A percentile compares a stretch with the other conserved stretches of the same genome.
These are phyloP conservation scores for Heteronetta atricapilla DNA, from an alignment of 2,113 vertebrate genomes.

Conservation along the genomic window DNA sequence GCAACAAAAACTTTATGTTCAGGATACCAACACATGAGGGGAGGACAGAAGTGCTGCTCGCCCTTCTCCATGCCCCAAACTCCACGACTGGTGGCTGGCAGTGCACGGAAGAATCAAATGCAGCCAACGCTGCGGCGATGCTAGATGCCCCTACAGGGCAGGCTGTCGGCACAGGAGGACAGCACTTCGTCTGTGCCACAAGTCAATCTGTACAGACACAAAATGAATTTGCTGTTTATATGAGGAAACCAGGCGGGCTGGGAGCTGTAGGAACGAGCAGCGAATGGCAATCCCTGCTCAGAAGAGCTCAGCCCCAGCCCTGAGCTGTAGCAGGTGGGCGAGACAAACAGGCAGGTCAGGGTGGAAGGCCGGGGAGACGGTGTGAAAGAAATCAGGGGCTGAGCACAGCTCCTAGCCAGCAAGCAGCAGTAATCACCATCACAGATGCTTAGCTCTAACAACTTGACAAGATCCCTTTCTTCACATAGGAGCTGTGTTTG, in stretches of 20 bases:
- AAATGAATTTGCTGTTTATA: fast-evolving
- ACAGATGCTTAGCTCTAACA: constrained; percentile 52
- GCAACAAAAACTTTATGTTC: background rate
- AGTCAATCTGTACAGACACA: background rate
- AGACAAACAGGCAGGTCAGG: background rate
- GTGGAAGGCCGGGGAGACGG: background rate
- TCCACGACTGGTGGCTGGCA: fast-evolving
- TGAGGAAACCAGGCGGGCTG: fast-evolving
- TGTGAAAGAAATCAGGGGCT: background rate
- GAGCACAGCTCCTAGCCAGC: background rate
- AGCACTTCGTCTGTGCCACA: background rate
- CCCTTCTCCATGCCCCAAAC: background rate
- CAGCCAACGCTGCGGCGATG: fast-evolving
- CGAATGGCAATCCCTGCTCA: background rate
- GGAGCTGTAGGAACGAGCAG: background rate
- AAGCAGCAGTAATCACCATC: constrained; percentile 41
- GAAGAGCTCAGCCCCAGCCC: fast-evolving
- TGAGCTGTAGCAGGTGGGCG: background rate
- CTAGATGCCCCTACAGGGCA: fast-evolving
- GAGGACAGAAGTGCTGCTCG: background rate
- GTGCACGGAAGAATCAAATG: fast-evolving
- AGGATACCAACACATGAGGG: fast-evolving
- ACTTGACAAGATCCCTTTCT: constrained; percentile 37
- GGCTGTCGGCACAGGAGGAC: background rate
- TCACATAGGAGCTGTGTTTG: constrained; percentile 6